Conservation (phyloP, 2,888 invertebrate species). For the Neoaliturus tenellus region DNA sequence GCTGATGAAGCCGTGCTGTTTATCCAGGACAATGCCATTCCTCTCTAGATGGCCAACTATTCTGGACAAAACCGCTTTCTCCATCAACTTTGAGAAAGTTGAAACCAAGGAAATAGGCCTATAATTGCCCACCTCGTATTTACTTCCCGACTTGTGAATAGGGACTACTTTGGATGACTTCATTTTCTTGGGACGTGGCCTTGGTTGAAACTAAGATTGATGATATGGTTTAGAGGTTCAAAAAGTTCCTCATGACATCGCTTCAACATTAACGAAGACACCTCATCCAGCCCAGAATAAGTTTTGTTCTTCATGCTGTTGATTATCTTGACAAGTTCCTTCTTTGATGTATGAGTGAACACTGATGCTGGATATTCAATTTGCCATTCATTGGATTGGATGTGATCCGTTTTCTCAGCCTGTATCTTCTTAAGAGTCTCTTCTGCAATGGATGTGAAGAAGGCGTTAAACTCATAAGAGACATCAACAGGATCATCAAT, state of each 20-base stretch:
- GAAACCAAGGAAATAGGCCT: conserved; percentile 35
- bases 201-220: not conserved
- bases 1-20: conserved; percentile 6
- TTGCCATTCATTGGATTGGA: not conserved
- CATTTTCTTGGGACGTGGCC: conserved; percentile 4
- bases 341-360: not conserved
- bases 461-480: not conserved
- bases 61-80: not conserved
- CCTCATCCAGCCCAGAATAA: not conserved
- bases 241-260: not conserved
- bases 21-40: conserved; percentile 1
- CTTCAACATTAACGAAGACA: conserved; percentile 20
- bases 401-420: not conserved
- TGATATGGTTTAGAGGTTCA: conserved; percentile 6
- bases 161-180: conserved; percentile 25
- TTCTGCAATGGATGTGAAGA: not conserved
- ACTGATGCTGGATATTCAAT: not conserved
- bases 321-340: not conserved
- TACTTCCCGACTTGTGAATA: conserved; percentile 17
- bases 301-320: conserved; percentile 8
- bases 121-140: conserved; percentile 13
- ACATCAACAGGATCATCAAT: not conserved
- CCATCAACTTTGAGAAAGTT: conserved; percentile 15
- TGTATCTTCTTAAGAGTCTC: conserved; percentile 4
- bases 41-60: not conserved